A percentile compares a stretch with the other conserved stretches of the same genome.
phyloP scores from a whole-genome alignment of 2,888 invertebrate genomes.

The Branchellion lobata region DNA sequence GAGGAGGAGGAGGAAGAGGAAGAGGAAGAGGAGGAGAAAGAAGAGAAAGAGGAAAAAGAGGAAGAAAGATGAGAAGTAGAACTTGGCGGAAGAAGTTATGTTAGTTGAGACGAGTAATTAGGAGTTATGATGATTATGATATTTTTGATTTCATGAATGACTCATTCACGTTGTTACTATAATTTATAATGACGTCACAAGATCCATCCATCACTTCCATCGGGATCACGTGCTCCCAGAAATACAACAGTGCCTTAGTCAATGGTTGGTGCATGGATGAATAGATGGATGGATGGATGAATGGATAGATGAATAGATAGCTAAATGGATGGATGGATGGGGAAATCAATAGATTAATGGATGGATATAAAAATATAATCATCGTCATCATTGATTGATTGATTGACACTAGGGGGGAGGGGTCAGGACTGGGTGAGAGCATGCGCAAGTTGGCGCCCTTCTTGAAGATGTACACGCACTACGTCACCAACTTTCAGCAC shows the following conservation, averaged over 20 bases:
- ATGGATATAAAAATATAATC: background rate
- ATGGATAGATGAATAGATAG: background rate
- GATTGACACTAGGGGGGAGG: background rate
- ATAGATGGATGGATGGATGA: too few relatives aligned
- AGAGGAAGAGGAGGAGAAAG: background rate
- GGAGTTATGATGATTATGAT: too few relatives aligned
- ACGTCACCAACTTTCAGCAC: constrained; percentile 51
- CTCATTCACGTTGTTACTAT: too few relatives aligned
- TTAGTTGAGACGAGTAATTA: too few relatives aligned
- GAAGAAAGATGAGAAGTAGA: too few relatives aligned
- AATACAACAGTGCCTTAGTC: too few relatives aligned
- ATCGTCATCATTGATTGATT: background rate
- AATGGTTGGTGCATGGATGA: too few relatives aligned
- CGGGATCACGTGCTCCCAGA: too few relatives aligned
- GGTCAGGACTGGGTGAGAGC: constrained; percentile 47
- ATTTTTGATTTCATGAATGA: too few relatives aligned
- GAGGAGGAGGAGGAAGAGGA: constrained; percentile 14
- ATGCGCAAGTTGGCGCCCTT: constrained; percentile 51
- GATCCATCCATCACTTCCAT: too few relatives aligned
- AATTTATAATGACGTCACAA: too few relatives aligned
- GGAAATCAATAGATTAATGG: background rate
- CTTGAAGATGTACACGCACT: constrained; percentile 53
- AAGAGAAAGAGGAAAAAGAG: background rate
- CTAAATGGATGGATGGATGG: background rate
- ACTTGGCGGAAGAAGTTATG: too few relatives aligned